Evolutionary conservation across 2,888 invertebrate species (phyloP), one percentile per base, ranked within the genome.

Genomic region (Cryptocephalus primarius): DNA sequence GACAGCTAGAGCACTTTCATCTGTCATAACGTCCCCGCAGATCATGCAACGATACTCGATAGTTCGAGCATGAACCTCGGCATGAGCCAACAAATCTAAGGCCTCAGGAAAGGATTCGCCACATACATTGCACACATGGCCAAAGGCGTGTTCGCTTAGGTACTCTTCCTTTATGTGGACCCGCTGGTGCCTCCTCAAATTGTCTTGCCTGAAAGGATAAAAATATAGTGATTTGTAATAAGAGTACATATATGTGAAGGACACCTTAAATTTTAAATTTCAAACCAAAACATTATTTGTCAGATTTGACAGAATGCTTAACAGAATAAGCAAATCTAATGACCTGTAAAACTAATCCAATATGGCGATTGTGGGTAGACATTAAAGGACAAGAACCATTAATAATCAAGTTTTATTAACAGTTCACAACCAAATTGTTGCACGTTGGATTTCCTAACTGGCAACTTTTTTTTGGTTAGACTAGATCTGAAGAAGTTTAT

Each of bases 81-180:
- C 85, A 69, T 88, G 88, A 13, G 87, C 85, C 40, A 86, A 72
- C 55, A 88, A 73, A 64, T 85, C 85, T 58, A 85, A 69, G 44
- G 85, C 85, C 71, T 85, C 85, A 39, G 79, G 75, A 66, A 86
- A 88, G 50, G 78, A 78, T 69, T 86, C 85, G 41, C 87, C 88
- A 66, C 88, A 88, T 34, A 83, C 85, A 63, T 81, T 84, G 66
- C 88, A 89, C 53, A 82, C 76, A 65, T 88, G 85, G 48, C 75
- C 76, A 48, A 64, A 66, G 43, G 67, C 67, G 9, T 70, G 70
- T 66, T 75, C 75, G 53, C 73, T 67, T 2, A 63, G 60, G 54
- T 50, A 64, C 50, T 71, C 70, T 44, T 69, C 70, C 55, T 70
- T 71, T 10, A 71, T 60, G 51, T 71, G 71, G 36, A 69, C 61